These are phyloP conservation scores for Acheta domesticus DNA, from an alignment of 2,888 invertebrate species.

Conservation along the genomic window DNA sequence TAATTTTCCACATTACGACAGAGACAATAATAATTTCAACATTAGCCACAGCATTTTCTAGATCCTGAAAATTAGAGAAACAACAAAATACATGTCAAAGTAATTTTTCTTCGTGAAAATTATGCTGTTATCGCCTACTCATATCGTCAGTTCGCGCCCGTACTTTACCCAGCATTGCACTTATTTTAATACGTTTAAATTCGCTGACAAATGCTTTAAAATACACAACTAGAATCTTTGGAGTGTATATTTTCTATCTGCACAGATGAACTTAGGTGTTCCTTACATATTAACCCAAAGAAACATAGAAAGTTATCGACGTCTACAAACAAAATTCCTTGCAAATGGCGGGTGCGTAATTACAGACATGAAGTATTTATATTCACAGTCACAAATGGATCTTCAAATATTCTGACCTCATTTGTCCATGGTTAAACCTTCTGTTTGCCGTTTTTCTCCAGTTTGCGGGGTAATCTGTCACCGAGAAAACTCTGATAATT, in stretches of 20 bases:
- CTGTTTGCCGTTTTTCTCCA: not conserved
- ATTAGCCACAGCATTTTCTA: too few species aligned
- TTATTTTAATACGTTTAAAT: not conserved
- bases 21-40: not conserved
- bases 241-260: not conserved
- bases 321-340: constrained; percentile 32
- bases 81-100: too few species aligned
- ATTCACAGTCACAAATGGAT: constrained; percentile 12
- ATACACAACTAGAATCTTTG: not conserved
- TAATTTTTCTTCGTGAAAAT: too few species aligned
- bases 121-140: too few species aligned
- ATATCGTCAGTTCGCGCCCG: too few species aligned
- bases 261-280: not conserved
- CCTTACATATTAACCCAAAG: constrained; percentile 28
- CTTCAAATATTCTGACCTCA: not conserved
- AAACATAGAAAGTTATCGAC: constrained; percentile 27
- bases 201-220: not conserved
- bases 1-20: not conserved
- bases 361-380: constrained; percentile 20
- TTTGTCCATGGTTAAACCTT: constrained; percentile 3
- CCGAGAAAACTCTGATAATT: not conserved
- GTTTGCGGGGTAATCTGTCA: not conserved
- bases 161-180: not conserved
- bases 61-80: too few species aligned
- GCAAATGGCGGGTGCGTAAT: constrained; percentile 37